A percentile compares a stretch with the other conserved stretches of the same genome.
These are phyloP conservation scores for Atta colombica DNA, from an alignment of 1,140 invertebrate species.

Conservation along the genomic window DNA sequence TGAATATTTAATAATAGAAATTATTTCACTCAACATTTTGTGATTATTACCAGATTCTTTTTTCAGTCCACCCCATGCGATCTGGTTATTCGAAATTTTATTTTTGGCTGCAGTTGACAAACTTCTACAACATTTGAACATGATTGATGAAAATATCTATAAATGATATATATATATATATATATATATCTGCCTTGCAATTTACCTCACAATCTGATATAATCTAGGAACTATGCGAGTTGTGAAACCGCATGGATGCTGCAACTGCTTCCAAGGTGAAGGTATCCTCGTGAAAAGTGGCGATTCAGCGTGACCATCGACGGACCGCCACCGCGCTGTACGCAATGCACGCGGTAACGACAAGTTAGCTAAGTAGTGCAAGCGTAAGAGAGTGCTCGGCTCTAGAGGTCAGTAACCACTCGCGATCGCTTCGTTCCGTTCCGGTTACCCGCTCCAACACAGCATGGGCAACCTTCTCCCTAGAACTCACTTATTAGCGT, in stretches of 20 bases:
- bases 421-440: conserved; percentile 82
- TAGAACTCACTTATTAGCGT: conserved; percentile 46
- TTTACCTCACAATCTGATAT: neutral
- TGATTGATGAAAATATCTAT: neutral
- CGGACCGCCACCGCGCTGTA: conserved; percentile 21
- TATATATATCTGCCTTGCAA: neutral
- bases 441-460: conserved; percentile 82
- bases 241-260: conserved; percentile 6
- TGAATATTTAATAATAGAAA: too few relatives aligned
- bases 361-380: conserved; percentile 86
- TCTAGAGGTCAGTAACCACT: conserved; percentile 86
- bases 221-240: neutral
- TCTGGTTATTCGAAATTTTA: neutral
- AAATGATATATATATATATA: neutral
- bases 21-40: too few relatives aligned
- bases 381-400: conserved; percentile 86
- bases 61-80: too few relatives aligned
- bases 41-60: too few relatives aligned
- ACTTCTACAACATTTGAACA: neutral
- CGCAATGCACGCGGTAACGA: conserved; percentile 67
- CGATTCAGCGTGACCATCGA: conserved; percentile 69
- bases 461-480: conserved; percentile 59
- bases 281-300: conserved; percentile 72
- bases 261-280: conserved; percentile 83
- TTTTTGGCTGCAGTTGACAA: neutral